Evolutionary conservation across 2,888 invertebrate genomes (phyloP).

Genomic region (Andrena bicolor): DNA sequence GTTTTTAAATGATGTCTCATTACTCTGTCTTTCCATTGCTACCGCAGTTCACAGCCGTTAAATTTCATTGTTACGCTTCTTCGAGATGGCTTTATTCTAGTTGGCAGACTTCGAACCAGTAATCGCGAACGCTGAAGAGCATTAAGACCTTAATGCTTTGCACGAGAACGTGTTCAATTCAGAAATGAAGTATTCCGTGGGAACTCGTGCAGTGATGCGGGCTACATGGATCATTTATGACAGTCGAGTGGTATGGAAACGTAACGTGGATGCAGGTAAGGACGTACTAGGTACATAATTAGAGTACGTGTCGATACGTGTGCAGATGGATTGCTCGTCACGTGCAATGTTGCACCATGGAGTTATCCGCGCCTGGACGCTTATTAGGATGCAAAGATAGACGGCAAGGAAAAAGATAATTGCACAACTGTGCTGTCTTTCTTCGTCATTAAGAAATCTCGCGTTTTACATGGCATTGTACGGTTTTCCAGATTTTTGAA

Average conservation of each 20-base stretch:
- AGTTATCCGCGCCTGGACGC: conserved; percentile 32
- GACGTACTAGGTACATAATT: conserved; percentile 13
- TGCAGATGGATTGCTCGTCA: conserved; percentile 14
- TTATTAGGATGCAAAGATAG: conserved; percentile 18
- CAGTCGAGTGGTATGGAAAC: not conserved
- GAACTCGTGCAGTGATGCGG: not conserved
- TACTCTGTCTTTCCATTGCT: not conserved
- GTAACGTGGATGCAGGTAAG: conserved; percentile 5
- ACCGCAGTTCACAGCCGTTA: not conserved
- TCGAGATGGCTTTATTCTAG: not conserved
- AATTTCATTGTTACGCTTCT: conserved; percentile 9
- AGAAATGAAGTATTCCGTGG: conserved; percentile 5
- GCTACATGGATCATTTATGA: conserved; percentile 9
- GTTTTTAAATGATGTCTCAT: not conserved
- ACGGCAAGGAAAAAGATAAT: not conserved
- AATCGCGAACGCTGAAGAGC: not conserved
- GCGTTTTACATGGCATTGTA: conserved; percentile 1
- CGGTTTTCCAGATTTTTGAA: conserved; percentile 21
- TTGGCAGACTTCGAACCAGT: not conserved
- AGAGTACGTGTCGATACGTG: conserved; percentile 18
- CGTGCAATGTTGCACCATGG: conserved; percentile 29
- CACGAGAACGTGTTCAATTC: conserved; percentile 4
- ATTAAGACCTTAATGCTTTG: not conserved
- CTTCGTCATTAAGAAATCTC: conserved; percentile 25
- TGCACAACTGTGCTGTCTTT: not conserved